Evolutionary conservation across 2,888 invertebrate genomes (phyloP), one percentile per base, ranked within the genome.

Genomic region (Drosophila anceps): DNA sequence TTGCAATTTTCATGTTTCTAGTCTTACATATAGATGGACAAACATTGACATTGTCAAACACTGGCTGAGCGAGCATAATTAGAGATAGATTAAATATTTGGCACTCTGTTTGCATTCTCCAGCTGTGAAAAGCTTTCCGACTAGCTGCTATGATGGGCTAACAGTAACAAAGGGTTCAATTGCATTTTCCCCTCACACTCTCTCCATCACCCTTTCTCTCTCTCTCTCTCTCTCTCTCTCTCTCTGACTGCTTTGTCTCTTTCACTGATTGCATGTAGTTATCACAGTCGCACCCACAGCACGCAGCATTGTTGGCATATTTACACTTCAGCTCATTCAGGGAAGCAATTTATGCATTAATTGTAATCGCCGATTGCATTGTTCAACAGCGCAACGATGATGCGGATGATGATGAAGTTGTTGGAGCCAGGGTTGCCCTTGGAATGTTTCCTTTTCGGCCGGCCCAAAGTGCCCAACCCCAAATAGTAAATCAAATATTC

Each of bases 341-440:
- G 72, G 12, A 73, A 82, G 90, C 83, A 84, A 82, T 85, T 90
- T 88, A 63, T 87, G 82, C 82, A 78, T 81, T 89, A 84, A 84
- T 89, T 89, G 84, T 75, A 73, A 72, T 82, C 79, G 72, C 53
- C 77, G 87, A 83, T 84, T 83, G 89, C 83, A 86, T 86, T 84
- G 82, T 87, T 89, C 57, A 46, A 33, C 64, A 55, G 54, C 29
- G 39, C 54, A 46, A 67, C 18, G 35, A 10, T 66, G 46, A 53
- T 55, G 39, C 27, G 24, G 31, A 58, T 65, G 58, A 60, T 39
- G 53, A 44, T 61, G 57, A 54, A 29, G 51, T 24, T 59, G 39
- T 13, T 33, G 50, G 31, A 31, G 50, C 50, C 35, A 27, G 31
- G 9, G 20, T 0, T 24, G 15, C 10, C 50, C 50, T 50, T 50